Base-by-base conservation (phyloP, 2,113 vertebrate genomes). In the Lepisosteus oculatus region DNA sequence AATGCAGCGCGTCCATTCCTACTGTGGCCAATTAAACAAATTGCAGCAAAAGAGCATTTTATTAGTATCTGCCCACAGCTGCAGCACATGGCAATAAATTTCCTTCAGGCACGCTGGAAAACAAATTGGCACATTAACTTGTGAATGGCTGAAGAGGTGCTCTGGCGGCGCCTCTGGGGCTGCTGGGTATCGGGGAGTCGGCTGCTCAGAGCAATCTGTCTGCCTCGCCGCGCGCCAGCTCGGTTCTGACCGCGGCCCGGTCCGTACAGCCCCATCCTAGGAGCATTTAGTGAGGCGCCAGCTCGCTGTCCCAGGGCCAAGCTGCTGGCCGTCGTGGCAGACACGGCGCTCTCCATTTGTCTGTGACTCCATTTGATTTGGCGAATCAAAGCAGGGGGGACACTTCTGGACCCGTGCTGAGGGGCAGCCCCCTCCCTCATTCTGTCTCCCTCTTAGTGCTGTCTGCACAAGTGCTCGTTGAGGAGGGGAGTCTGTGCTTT, bases 21-120 rank as follows among this genome's bases (percentile, higher is more conserved):
- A 93, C 92, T 92, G 93, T 93, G 95, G 92, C 93, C 94, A 95
- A 96, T 95, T 96, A 96, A 95, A 91, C 93, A 92, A 93, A 95
- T 93, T 94, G 95, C 90, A 90, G 88, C 88, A 93, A 93, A 95
- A 93, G 85, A 93, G 87, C 90, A 91, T 95, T 98, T 97, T 95
- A 96, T 97, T 95, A 94, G 94, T 92, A 92, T 95, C 95, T 93
- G 92, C 93, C 92, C 89, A 89, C 80, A 91, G 92, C 92, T 88
- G 80, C 86, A 70, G 76, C 87, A 85, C 83, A 85, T 84, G 76
- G 92, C 88, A 83, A 94, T 96, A 95, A 94, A 95, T 95, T 94
- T 94, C 91, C 93, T 94, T 78, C 67, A 81, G 95, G 92, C 88
- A 71, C 72, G 74, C 86, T 85, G 64, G 81, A 93, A 93, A 90